A percentile compares a stretch with the other conserved stretches of the same genome.
phyloP scores from a whole-genome alignment of 2,113 vertebrate species.

The Pollachius pollachius region DNA sequence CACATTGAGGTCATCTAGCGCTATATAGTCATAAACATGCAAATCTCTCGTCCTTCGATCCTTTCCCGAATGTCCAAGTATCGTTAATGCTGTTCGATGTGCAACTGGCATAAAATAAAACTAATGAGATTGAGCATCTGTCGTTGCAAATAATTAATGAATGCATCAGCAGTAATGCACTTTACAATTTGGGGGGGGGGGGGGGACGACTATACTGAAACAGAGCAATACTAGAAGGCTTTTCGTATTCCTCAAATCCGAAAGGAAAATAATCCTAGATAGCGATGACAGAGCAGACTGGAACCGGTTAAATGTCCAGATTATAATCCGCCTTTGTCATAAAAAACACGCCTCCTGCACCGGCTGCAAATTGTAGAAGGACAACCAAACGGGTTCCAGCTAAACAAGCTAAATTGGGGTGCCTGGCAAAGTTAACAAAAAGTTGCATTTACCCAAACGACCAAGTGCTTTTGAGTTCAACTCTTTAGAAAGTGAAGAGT shows the following conservation, averaged over 20 bases:
- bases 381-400: too few relatives aligned
- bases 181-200: neutral
- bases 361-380: too few relatives aligned
- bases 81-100: too few relatives aligned
- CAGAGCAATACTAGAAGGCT: conserved; percentile 8
- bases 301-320: conserved; percentile 37
- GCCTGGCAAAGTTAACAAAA: too few relatives aligned
- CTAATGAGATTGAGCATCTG: conserved; percentile 43
- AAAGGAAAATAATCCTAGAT: conserved; percentile 47
- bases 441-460: too few relatives aligned
- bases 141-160: conserved; percentile 55
- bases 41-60: neutral
- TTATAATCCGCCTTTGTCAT: conserved; percentile 11
- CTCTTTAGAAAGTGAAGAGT: too few relatives aligned
- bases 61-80: neutral
- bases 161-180: conserved; percentile 31
- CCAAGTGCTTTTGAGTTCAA: too few relatives aligned
- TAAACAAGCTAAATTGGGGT: too few relatives aligned
- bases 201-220: neutral
- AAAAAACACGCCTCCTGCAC: neutral
- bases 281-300: conserved; percentile 31
- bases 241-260: neutral
- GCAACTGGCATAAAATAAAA: too few relatives aligned
- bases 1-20: too few relatives aligned
- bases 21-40: too few relatives aligned